Percentiles rank a stretch among this genome's conserved stretches.
Conservation (phyloP, 2,113 vertebrate species). For the Arothron firmamentum region DNA sequence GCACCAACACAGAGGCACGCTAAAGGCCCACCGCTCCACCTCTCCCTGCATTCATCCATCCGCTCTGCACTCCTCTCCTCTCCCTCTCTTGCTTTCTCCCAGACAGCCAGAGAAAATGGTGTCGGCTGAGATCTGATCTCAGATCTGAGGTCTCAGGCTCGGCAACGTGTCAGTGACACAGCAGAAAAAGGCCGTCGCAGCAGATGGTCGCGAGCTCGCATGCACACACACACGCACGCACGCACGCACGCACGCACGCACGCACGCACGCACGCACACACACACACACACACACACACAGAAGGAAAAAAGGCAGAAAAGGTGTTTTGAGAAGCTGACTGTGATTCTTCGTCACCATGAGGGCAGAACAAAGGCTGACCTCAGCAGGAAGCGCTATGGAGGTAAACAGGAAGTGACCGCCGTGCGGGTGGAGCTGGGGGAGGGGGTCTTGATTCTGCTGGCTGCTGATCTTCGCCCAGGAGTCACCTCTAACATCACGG, state of each 20-base stretch:
- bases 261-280: conserved; percentile 14
- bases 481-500: too few relatives aligned
- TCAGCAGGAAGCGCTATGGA: too few relatives aligned
- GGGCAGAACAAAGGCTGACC: too few relatives aligned
- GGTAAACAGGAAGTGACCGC: too few relatives aligned
- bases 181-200: conserved; percentile 50
- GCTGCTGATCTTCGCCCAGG: too few relatives aligned
- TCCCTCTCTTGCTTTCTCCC: conserved; percentile 26
- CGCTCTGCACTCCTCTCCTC: conserved; percentile 9
- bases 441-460: too few relatives aligned
- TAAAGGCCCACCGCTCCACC: too few relatives aligned
- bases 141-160: conserved; percentile 60
- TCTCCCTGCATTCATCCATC: conserved; percentile 16
- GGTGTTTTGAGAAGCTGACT: too few relatives aligned
- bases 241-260: conserved; percentile 38
- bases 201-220: conserved; percentile 71
- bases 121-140: conserved; percentile 43
- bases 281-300: conserved; percentile 19
- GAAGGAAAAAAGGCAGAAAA: too few relatives aligned
- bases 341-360: too few relatives aligned
- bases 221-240: conserved; percentile 36
- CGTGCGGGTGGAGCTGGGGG: too few relatives aligned
- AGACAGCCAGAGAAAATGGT: conserved; percentile 37
- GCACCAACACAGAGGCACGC: too few relatives aligned
- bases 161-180: conserved; percentile 57